Conservation (phyloP, 2,888 invertebrate species). For the Parelbella ahira region DNA sequence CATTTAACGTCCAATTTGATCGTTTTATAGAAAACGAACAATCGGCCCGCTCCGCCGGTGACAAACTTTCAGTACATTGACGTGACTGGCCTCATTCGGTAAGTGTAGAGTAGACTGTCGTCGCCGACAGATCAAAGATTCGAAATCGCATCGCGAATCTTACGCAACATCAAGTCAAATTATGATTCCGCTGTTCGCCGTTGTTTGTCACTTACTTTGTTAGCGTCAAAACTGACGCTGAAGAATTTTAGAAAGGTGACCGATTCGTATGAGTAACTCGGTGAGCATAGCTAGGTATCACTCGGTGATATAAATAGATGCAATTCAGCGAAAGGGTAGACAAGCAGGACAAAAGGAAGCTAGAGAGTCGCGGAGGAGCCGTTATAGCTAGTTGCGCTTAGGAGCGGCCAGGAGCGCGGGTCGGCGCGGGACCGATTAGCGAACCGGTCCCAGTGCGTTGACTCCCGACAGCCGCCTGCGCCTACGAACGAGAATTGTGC, state of each 20-base stretch:
- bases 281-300: too few species aligned
- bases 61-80: constrained; percentile 36
- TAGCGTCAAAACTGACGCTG: too few species aligned
- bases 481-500: constrained; percentile 58
- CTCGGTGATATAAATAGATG: too few species aligned
- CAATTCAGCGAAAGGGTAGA: too few species aligned
- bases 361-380: constrained; percentile 54
- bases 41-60: constrained; percentile 25
- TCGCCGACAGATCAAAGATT: constrained; percentile 29
- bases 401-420: constrained; percentile 69
- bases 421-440: constrained; percentile 73
- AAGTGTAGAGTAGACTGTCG: constrained; percentile 31
- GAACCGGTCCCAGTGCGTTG: constrained; percentile 76
- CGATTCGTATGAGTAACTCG: too few species aligned
- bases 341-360: constrained; percentile 7
- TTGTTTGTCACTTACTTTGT: too few species aligned
- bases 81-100: constrained; percentile 32
- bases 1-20: constrained; percentile 44
- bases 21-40: constrained; percentile 47
- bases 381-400: constrained; percentile 62
- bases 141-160: constrained; percentile 39
- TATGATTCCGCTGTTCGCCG: constrained; percentile 29
- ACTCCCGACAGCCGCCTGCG: constrained; percentile 63
- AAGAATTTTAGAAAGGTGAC: too few species aligned
- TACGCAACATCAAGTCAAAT: constrained; percentile 46